Base-by-base conservation (phyloP, 2,797 vertebrate genomes). In the Hypotaenidia okinawae region DNA sequence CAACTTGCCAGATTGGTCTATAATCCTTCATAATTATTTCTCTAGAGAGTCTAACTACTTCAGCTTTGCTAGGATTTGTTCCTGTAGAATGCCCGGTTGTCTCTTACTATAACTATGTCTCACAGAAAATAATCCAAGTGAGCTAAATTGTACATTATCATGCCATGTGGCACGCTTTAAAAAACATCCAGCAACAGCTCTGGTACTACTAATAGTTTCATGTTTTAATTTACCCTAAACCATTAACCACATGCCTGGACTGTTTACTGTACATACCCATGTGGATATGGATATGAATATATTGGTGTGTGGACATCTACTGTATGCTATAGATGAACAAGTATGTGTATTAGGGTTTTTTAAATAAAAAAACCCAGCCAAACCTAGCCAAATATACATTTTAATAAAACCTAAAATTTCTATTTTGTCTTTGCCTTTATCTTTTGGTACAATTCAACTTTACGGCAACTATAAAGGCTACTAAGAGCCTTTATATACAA, bases 1-100 rank as follows among this genome's bases (percentile, higher is more conserved):
- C 33, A 85, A 11, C 4, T 87, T 90, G 32, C 41, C 58, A 96
- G 90, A 90, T 3, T 67, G 80, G 35, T 92, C 52, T 83, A 33
- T 93, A 95, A 94, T 93, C 52, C 47, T 13, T 83, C 24, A 41
- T 94, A 94, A 95, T 96, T 92, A 68, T 76, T 93, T 75, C 91
- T 94, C 88, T 82, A 83, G 91, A 94, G 63, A 35, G 17, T 63
- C 22, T 70, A n/a, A 28, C 54, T 77, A 13, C 57, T 55, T 58
- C 70, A 73, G 28, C 52, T 92, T 37, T n/a, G 14, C 24, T 77
- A 51, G 82, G 76, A 90, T 82, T 94, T 95, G n/a, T 90, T 94
- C 62, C 58, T 81, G 45, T 51, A 87, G 73, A 88, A 64, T 51
- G 54, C 23, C 69, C 72, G 16, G 13, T 35, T 88, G 54, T 90